These are phyloP conservation scores for Pachyrhynchus sulphureomaculatus DNA, from an alignment of 1,140 invertebrate species.

Conservation along the genomic window DNA sequence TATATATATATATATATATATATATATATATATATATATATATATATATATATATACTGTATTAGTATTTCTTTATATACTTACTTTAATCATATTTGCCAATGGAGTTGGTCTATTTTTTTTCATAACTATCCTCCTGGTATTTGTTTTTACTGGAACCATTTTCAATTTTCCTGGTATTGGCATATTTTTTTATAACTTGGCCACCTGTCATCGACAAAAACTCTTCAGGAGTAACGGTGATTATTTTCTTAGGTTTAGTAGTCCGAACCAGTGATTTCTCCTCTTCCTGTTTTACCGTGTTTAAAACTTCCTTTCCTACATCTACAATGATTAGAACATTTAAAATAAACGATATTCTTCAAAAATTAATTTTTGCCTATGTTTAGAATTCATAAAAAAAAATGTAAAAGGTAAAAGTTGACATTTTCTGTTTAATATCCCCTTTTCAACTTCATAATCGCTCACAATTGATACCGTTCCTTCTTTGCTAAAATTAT, in stretches of 20 bases:
- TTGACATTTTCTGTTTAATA: too few relatives aligned
- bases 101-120: conserved; percentile 48
- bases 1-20: too few relatives aligned
- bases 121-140: conserved; percentile 53
- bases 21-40: too few relatives aligned
- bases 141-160: conserved; percentile 22
- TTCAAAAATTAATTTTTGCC: too few relatives aligned
- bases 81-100: conserved; percentile 36
- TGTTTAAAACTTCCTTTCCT: conserved; percentile 73
- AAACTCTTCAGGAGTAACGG: conserved; percentile 47
- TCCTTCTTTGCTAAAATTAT: too few relatives aligned
- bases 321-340: conserved; percentile 61
- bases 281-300: conserved; percentile 53
- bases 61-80: neutral
- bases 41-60: too few relatives aligned
- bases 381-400: too few relatives aligned
- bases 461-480: too few relatives aligned
- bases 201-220: conserved; percentile 41
- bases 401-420: too few relatives aligned
- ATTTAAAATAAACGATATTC: too few relatives aligned
- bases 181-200: conserved; percentile 22
- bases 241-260: conserved; percentile 50
- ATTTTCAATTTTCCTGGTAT: conserved; percentile 33
- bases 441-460: too few relatives aligned
- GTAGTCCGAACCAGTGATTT: conserved; percentile 38